Conservation (phyloP, 2,113 vertebrate species). For the Nyctereutes procyonoides region DNA sequence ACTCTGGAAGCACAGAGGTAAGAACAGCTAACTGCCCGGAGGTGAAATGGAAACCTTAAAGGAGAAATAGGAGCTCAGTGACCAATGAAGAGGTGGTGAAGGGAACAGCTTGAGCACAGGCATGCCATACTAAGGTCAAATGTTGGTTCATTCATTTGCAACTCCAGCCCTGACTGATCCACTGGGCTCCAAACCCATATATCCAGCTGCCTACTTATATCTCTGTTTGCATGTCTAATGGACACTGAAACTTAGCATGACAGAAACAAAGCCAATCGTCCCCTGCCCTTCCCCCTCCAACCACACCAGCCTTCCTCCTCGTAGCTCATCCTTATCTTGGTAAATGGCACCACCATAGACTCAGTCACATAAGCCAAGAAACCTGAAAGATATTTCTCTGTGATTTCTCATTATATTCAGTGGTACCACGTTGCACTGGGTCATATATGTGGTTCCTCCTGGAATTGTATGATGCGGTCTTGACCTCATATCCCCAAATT, state of each 20-base stretch:
- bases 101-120: neutral
- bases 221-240: neutral
- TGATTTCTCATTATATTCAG: neutral
- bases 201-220: neutral
- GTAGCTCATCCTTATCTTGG: neutral
- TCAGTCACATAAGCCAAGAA: neutral
- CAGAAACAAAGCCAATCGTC: neutral
- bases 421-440: no score
- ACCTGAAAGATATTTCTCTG: neutral
- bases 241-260: neutral
- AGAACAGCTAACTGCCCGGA: neutral
- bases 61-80: neutral
- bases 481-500: neutral
- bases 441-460: neutral
- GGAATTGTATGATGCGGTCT: neutral
- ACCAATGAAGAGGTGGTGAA: neutral
- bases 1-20: neutral
- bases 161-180: neutral
- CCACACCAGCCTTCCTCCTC: neutral
- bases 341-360: neutral
- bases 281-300: fast-evolving
- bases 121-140: neutral
- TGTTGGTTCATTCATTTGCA: neutral
- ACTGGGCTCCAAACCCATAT: neutral
- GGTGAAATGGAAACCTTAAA: neutral